Base-by-base conservation (phyloP, 2,888 invertebrate genomes). In the Plagiodera versicolora region DNA sequence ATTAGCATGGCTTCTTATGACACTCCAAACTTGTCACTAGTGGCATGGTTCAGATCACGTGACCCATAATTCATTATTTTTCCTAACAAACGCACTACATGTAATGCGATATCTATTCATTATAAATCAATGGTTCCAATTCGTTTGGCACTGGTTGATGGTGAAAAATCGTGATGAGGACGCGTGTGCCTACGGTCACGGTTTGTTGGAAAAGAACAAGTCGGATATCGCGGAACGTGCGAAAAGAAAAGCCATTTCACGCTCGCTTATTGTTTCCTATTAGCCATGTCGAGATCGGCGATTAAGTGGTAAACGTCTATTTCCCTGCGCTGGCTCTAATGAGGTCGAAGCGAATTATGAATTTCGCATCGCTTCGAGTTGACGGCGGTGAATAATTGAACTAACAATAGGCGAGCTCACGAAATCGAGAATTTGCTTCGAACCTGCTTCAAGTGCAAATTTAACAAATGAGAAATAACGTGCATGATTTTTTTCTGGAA, bases 101-200 rank as follows among this genome's bases (percentile, higher is more conserved):
- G n/a, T n/a, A n/a, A n/a, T n/a, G n/a, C n/a, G n/a, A n/a, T n/a
- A n/a, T n/a, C n/a, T n/a, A n/a, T n/a, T n/a, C n/a, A n/a, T n/a
- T n/a, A n/a, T n/a, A n/a, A n/a, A n/a, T n/a, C n/a, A n/a, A n/a
- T n/a, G n/a, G n/a, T n/a, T n/a, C 35, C 5, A 55, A 30, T 32
- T 32, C 10, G 10, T 32, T 2, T 32, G 5, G 2, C 10, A 30
- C 50, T 39, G 52, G 58, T 58, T 55, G 18, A 19, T 44, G 44
- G 10, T 39, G 50, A 56, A 24, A 58, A 62, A 62, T 62, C 62
- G 62, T 58, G 62, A 62, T 58, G 52, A 44, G 39, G 28, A 20
- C 19, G 60, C 63, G 60, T 68, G 67, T 64, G 64, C 63, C 65
- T 54, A 60, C 56, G 56, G 67, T 66, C 63, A 61, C 60, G 64